Evolutionary conservation across 2,888 invertebrate species (phyloP).

Genomic region (Liopterus haemorrhoidalis): DNA sequence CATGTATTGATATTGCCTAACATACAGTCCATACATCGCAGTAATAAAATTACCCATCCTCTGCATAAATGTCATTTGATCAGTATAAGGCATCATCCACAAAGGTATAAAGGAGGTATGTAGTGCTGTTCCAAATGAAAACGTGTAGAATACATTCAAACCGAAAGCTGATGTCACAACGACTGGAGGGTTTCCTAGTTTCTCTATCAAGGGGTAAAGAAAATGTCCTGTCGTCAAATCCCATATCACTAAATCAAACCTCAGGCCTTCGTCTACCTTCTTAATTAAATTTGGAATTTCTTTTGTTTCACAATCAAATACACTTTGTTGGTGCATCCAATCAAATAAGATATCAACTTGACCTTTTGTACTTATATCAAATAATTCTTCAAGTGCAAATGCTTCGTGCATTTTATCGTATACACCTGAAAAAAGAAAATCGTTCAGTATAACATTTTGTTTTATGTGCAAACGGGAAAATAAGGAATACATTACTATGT

Average conservation of each 20-base stretch:
- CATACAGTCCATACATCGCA: background rate
- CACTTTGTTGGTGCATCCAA: background rate
- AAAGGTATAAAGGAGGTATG: conserved; percentile 8
- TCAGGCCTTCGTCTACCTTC: background rate
- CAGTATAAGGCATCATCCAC: conserved; percentile 6
- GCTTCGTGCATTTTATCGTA: no score
- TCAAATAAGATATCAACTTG: background rate
- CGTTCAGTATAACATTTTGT: no score
- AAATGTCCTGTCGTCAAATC: conserved; percentile 9
- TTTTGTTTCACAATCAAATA: conserved; percentile 2
- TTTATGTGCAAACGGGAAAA: no score
- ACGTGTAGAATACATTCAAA: background rate
- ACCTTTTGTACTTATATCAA: no score
- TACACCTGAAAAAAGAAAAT: no score
- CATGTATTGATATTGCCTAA: conserved; percentile 21
- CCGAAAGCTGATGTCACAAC: conserved; percentile 15
- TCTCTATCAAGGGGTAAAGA: conserved; percentile 12
- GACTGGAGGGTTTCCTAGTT: conserved; percentile 14
- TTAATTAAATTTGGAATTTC: conserved; percentile 5
- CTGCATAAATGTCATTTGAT: conserved; percentile 18
- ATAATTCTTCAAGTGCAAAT: no score
- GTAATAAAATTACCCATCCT: conserved; percentile 13
- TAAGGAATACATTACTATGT: no score
- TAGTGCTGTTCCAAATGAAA: conserved; percentile 5
- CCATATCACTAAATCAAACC: conserved; percentile 13